Evolutionary conservation across 2,797 vertebrate genomes (phyloP).

Genomic region (Meda fulgida): DNA sequence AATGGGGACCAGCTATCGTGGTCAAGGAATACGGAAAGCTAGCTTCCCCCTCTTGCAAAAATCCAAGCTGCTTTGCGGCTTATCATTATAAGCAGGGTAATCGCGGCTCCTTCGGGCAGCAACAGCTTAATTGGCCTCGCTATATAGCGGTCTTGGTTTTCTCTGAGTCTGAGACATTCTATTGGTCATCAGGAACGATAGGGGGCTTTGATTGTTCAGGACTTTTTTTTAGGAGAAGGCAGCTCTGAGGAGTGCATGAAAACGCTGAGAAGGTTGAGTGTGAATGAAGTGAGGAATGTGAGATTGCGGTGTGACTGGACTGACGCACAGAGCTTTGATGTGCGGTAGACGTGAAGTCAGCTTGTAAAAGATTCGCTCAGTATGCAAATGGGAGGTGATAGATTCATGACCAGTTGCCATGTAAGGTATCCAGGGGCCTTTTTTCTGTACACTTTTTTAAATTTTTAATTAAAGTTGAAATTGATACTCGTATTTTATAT

Average conservation of each 20-base stretch:
- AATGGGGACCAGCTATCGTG: slow-evolving; percentile 53
- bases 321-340: slow-evolving; percentile 42
- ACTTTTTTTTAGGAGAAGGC: slow-evolving; percentile 1
- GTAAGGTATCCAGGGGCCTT: neutral
- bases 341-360: slow-evolving; percentile 45
- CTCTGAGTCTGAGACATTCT: neutral
- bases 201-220: slow-evolving; percentile 1
- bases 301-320: slow-evolving; percentile 43
- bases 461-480: neutral
- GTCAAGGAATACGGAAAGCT: slow-evolving; percentile 59
- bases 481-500: neutral
- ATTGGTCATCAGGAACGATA: neutral
- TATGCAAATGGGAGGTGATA: slow-evolving; percentile 25
- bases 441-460: neutral
- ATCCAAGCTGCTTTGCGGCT: slow-evolving; percentile 74
- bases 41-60: slow-evolving; percentile 63
- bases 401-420: slow-evolving; percentile 7
- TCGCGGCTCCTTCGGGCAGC: slow-evolving; percentile 61
- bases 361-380: slow-evolving; percentile 30
- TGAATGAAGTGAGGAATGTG: slow-evolving; percentile 48
- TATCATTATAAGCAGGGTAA: slow-evolving; percentile 67
- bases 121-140: slow-evolving; percentile 57
- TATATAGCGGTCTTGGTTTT: slow-evolving; percentile 46
- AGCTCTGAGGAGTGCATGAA: slow-evolving; percentile 13
- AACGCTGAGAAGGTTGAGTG: slow-evolving; percentile 41